Base-by-base conservation (phyloP, 2,888 invertebrate species). In the Pachydiplax longipennis region DNA sequence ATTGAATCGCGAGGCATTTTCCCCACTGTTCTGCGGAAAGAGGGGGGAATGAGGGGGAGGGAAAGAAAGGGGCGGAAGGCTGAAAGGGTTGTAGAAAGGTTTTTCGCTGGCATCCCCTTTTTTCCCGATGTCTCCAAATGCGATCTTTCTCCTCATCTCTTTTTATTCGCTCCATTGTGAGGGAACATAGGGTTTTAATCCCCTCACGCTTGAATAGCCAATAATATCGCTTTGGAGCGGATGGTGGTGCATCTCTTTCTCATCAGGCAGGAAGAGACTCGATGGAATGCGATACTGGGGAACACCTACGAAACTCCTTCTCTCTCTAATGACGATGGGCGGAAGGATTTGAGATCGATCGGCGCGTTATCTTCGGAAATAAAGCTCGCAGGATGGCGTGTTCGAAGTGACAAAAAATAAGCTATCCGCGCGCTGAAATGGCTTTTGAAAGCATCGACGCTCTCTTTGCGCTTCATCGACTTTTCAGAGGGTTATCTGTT, bases 171-270 rank as follows among this genome's bases (percentile, higher is more conserved):
- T 37, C 87, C 87, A 87, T 87, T 87, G 61, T 87, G 61, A 12
- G 87, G 25, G 83, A 15, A 31, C 15, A 15, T 31, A 8, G 73
- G 25, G 12, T 73, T 73, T 73, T 73, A 73, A 73, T 73, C 73
- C 73, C 31, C 31, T 25, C 61, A 61, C 61, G 61, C 58, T 31
- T 87, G 61, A 87, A 87, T 87, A 61, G 87, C 87, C 87, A 87
- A 87, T 87, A 37, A 87, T 87, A 37, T 87, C 65, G 22, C 65
- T 82, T 18, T 53, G 31, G 58, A 58, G 83, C 65, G 65, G 83
- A 35, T 18, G 61, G n/a, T 8, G 37, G 61, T 87, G 87, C 87
- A 87, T 87, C 37, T 87, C 87, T 87, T 87, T 61, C 87, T 48
- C 87, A 37, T 87, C 61, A 73, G 87, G 37, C 58, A 58, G 83